Conservation (phyloP, 2,888 invertebrate species). For the Caenorhabditis sp. region DNA sequence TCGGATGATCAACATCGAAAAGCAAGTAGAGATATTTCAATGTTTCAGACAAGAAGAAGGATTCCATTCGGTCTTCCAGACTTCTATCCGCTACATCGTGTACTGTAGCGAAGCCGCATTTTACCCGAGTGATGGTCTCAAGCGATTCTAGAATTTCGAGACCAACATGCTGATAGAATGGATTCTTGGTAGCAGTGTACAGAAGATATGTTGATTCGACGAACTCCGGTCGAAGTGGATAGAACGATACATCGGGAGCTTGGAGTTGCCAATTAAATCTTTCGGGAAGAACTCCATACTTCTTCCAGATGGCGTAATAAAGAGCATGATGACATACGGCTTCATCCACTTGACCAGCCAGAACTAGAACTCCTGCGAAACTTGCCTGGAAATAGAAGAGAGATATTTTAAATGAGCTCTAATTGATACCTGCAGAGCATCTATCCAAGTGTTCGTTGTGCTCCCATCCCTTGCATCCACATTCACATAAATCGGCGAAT, state of each 20-base stretch:
- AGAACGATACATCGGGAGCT: conserved; percentile 86
- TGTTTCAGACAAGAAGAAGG: conserved; percentile 87
- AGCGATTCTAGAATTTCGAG: conserved; percentile 85
- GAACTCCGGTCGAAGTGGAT: conserved; percentile 87
- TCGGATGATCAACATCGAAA: conserved; percentile 87
- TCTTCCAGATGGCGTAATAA: conserved; percentile 87
- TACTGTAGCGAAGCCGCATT: conserved; percentile 87
- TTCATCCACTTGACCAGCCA: conserved; percentile 87
- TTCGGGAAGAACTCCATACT: conserved; percentile 86
- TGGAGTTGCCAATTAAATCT: conserved; percentile 85
- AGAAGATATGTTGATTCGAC: conserved; percentile 87
- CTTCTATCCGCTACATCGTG: conserved; percentile 87
- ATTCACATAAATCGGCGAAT: conserved; percentile 87
- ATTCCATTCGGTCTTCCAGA: conserved; percentile 87
- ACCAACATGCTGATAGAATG: conserved; percentile 88
- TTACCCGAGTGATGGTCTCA: conserved; percentile 80
- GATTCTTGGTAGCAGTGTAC: conserved; percentile 86
- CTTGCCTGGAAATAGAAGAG: conserved; percentile 81
- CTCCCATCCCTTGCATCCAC: conserved; percentile 87
- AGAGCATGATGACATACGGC: conserved; percentile 87
- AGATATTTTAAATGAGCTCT: no score
- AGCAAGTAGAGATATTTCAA: conserved; percentile 87
- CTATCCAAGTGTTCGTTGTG: conserved; percentile 87
- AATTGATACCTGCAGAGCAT: conserved; percentile 86
- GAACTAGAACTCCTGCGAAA: conserved; percentile 85